Conservation (phyloP, 2,797 vertebrate genomes). For the Lutjanus campechanus region DNA sequence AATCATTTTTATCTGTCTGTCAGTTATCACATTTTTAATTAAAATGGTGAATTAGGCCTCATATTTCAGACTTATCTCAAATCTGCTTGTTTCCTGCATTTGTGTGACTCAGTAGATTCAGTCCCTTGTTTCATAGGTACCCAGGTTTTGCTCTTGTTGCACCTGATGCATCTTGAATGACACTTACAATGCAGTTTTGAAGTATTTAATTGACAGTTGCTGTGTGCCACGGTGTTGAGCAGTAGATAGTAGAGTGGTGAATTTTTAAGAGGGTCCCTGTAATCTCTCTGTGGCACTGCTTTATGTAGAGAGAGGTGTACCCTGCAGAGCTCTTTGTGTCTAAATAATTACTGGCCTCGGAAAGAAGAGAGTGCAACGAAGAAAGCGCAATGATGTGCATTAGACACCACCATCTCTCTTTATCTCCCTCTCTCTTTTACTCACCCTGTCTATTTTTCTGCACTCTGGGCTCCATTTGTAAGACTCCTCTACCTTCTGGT, state of each 20-base stretch:
- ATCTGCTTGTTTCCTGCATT: not conserved
- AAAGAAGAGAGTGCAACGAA: constrained; percentile 59
- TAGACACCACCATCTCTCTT: constrained; percentile 54
- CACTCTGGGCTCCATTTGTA: constrained; percentile 48
- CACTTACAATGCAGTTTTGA: constrained; percentile 14
- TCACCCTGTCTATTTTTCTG: constrained; percentile 40
- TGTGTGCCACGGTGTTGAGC: not conserved
- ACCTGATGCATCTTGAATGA: constrained; percentile 1
- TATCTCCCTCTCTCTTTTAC: constrained; percentile 32
- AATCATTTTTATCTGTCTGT: not conserved
- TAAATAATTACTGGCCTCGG: constrained; percentile 76
- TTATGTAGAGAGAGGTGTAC: constrained; percentile 57
- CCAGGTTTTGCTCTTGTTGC: too few species aligned
- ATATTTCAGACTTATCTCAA: not conserved
- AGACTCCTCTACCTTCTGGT: constrained; percentile 52
- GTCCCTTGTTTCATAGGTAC: not conserved
- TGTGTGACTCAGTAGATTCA: not conserved
- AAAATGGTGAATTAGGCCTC: not conserved
- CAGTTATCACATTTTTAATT: not conserved
- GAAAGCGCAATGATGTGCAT: constrained; percentile 57
- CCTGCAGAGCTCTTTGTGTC: constrained; percentile 70
- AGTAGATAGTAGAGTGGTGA: constrained; percentile 4
- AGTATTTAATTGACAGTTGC: constrained; percentile 27
- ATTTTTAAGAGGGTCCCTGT: constrained; percentile 39
- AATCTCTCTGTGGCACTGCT: constrained; percentile 52